These are phyloP conservation scores for Momotus momota DNA, from an alignment of 2,797 vertebrate genomes.

Conservation along the genomic window DNA sequence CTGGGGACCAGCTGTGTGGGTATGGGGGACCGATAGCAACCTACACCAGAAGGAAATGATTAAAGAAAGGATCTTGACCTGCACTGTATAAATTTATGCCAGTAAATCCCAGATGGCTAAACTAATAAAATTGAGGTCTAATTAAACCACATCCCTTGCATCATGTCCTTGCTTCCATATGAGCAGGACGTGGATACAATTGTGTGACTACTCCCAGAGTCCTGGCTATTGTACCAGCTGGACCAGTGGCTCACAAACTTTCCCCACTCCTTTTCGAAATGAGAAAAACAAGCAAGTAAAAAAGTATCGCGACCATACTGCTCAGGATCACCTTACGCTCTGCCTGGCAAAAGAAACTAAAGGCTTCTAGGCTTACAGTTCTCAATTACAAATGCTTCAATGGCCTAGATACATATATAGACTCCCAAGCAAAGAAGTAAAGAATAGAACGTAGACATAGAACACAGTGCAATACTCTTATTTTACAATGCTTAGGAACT, in stretches of 20 bases:
- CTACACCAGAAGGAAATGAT: constrained; percentile 43
- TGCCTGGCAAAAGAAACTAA: not conserved
- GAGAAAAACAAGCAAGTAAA: not conserved
- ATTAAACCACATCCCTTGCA: constrained; percentile 68
- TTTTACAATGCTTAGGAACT: not conserved
- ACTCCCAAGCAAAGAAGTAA: not conserved
- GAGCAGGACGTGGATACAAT: not conserved
- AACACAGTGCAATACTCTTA: not conserved
- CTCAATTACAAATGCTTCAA: not conserved
- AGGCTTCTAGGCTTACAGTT: not conserved
- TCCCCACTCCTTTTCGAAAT: not conserved
- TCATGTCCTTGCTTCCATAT: constrained; percentile 55
- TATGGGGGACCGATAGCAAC: constrained; percentile 13
- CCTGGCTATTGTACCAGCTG: not conserved
- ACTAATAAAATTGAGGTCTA: constrained; percentile 60
- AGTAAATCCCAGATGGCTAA: constrained; percentile 64
- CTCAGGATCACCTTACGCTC: not conserved
- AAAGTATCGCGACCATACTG: not conserved
- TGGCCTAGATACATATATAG: not conserved
- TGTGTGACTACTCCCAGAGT: not conserved
- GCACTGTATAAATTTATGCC: constrained; percentile 63
- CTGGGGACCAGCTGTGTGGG: constrained; percentile 55
- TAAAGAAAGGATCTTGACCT: constrained; percentile 64
- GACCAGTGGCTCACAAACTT: not conserved
- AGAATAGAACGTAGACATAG: not conserved